phyloP scores from a whole-genome alignment of 1,140 invertebrate species.

The Cheumatopsyche charites region DNA sequence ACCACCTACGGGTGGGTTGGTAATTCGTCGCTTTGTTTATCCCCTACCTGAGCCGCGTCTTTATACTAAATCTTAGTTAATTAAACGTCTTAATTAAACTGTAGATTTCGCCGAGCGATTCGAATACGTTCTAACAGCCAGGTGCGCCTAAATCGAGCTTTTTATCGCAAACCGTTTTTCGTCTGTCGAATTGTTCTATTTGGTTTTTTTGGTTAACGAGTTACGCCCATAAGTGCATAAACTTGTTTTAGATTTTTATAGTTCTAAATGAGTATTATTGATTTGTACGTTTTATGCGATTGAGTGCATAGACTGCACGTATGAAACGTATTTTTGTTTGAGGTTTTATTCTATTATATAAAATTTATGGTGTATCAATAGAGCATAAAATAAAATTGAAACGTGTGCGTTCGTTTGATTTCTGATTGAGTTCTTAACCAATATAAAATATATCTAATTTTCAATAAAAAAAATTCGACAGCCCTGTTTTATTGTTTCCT shows the following conservation, averaged over 20 bases:
- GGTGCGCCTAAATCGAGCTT: slow-evolving; percentile 1
- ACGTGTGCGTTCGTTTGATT: too few species aligned
- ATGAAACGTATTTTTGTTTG: neutral
- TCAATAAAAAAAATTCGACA: neutral
- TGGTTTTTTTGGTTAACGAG: neutral
- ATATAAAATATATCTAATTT: too few species aligned
- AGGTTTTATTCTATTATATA: neutral
- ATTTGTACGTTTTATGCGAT: too few species aligned
- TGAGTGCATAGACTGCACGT: too few species aligned
- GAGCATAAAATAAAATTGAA: too few species aligned
- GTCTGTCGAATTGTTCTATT: neutral
- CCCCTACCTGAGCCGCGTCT: slow-evolving; percentile 45
- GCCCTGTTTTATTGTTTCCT: slow-evolving; percentile 30
- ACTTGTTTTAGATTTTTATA: too few species aligned
- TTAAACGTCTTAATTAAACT: slow-evolving; percentile 49
- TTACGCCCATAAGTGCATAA: too few species aligned
- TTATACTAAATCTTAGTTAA: slow-evolving; percentile 48
- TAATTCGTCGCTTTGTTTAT: slow-evolving; percentile 48
- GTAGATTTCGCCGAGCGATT: slow-evolving; percentile 44
- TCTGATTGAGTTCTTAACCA: too few species aligned
- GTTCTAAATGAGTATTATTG: too few species aligned
- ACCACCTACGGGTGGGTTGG: neutral
- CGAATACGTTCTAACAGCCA: slow-evolving; percentile 37
- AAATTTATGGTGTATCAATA: too few species aligned
- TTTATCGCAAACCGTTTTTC: too few species aligned